These are phyloP conservation scores for Caenorhabditis panamensis DNA, from an alignment of 2,888 invertebrate genomes.

Conservation along the genomic window DNA sequence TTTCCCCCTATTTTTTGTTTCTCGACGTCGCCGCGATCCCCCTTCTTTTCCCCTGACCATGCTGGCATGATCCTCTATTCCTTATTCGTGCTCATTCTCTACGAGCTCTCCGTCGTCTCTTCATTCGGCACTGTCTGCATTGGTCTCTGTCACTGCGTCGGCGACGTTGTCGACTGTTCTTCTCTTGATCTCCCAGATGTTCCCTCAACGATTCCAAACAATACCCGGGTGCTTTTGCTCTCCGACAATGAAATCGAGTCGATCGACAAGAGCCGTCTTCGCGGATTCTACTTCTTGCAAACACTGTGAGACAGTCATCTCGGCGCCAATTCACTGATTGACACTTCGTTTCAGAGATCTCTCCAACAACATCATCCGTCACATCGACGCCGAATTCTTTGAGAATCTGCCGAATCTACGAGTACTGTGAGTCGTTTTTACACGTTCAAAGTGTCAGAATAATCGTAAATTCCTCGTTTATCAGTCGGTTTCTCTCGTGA, in stretches of 20 bases:
- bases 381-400: slow-evolving; percentile 60
- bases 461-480: slow-evolving; percentile 35
- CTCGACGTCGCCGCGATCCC: slow-evolving; percentile 15
- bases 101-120: slow-evolving; percentile 14
- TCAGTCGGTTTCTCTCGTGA: slow-evolving; percentile 22
- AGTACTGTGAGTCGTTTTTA: slow-evolving; percentile 58
- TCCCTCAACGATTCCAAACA: slow-evolving; percentile 61
- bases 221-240: slow-evolving; percentile 57
- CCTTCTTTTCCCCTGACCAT: slow-evolving; percentile 4
- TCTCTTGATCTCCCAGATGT: slow-evolving; percentile 59
- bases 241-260: slow-evolving; percentile 65
- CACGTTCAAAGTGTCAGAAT: slow-evolving; percentile 2
- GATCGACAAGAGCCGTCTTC: slow-evolving; percentile 52
- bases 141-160: slow-evolving; percentile 63
- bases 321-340: neutral
- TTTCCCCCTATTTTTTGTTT: slow-evolving; percentile 7
- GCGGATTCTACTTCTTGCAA: slow-evolving; percentile 53
- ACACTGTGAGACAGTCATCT: slow-evolving; percentile 44
- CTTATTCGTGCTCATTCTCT: slow-evolving; percentile 42
- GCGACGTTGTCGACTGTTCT: slow-evolving; percentile 66
- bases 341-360: slow-evolving; percentile 62
- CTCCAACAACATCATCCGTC: slow-evolving; percentile 65
- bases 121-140: slow-evolving; percentile 52
- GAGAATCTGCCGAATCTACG: slow-evolving; percentile 58
- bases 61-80: slow-evolving; percentile 50